Conservation (phyloP, 2,113 vertebrate genomes). For the Vicugna pacos region DNA sequence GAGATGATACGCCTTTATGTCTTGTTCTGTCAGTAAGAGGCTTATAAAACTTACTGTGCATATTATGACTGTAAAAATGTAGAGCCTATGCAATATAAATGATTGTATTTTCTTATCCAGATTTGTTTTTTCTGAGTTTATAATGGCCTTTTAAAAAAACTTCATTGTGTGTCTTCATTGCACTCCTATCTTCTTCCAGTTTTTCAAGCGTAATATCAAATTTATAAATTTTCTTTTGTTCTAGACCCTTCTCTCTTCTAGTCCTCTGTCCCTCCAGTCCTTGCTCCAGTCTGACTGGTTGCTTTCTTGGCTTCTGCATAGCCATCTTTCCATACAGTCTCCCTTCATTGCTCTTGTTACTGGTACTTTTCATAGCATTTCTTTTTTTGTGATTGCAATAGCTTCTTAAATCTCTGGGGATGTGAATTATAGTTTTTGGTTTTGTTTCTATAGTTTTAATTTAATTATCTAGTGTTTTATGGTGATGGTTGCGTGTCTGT, state of each 20-base stretch:
- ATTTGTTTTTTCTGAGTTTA: neutral
- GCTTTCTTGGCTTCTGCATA: neutral
- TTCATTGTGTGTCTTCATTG: neutral
- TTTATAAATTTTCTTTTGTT: neutral
- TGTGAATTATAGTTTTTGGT: neutral
- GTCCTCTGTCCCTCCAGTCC: neutral
- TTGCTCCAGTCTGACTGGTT: neutral
- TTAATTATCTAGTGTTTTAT: neutral
- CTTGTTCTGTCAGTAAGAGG: neutral
- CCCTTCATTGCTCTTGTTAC: neutral
- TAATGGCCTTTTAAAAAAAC: neutral
- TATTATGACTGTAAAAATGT: neutral
- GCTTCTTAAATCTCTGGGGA: neutral
- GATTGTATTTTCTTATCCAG: neutral
- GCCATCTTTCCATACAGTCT: neutral
- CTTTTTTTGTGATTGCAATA: neutral
- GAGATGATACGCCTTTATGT: neutral
- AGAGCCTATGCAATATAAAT: neutral
- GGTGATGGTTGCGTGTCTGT: neutral
- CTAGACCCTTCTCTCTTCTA: neutral
- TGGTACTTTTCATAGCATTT: neutral
- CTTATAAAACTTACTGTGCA: neutral
- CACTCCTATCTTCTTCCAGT: neutral
- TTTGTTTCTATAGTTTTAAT: slow-evolving; percentile 42
- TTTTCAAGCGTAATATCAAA: neutral